Conservation (phyloP, 1,140 invertebrate species). For the Cheumatopsyche charites region DNA sequence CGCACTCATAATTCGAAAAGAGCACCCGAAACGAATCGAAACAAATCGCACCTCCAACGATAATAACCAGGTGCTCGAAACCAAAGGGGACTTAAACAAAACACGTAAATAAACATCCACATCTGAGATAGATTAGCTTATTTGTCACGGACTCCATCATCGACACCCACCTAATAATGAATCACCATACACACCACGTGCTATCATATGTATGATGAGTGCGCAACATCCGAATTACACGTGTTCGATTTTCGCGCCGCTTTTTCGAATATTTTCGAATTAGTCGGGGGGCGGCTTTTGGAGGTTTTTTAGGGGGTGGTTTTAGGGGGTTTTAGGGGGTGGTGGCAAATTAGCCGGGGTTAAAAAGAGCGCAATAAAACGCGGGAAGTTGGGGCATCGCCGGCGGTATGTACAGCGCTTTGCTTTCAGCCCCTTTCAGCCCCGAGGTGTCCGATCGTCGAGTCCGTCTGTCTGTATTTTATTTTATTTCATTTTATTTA, state of each 20-base stretch:
- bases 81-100: conserved; percentile 8
- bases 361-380: conserved; percentile 29
- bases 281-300: no score
- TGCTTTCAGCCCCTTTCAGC: conserved; percentile 38
- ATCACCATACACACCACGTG: neutral
- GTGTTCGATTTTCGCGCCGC: neutral
- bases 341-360: neutral
- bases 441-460: neutral
- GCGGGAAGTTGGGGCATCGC: conserved; percentile 36
- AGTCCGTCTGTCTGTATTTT: conserved; percentile 28
- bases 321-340: no score
- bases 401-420: conserved; percentile 39
- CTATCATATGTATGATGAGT: neutral
- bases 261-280: no score
- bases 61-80: conserved; percentile 19
- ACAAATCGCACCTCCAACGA: neutral
- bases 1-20: no score
- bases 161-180: neutral
- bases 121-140: conserved; percentile 38
- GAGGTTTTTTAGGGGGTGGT: no score
- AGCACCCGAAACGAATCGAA: conserved; percentile 11
- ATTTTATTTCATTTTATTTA: no score
- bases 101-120: no score
- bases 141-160: conserved; percentile 35
- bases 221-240: conserved; percentile 6